A percentile compares a stretch with the other conserved stretches of the same genome.
These are phyloP conservation scores for Byasa hedistus DNA, from an alignment of 2,888 invertebrate genomes.

Conservation along the genomic window DNA sequence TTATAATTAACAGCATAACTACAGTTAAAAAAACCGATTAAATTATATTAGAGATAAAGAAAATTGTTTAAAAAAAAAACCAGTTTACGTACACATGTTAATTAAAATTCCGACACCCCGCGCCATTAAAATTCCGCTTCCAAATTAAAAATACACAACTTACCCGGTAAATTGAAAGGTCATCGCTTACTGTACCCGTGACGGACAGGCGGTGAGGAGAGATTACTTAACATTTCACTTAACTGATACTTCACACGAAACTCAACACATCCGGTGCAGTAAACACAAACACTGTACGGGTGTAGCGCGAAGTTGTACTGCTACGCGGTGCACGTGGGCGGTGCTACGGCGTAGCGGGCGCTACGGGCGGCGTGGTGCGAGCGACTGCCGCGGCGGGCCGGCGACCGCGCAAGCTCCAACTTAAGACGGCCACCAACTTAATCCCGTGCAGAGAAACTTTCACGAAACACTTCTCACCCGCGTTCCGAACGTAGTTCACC, in stretches of 20 bases:
- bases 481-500: conserved; percentile 24
- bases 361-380: conserved; percentile 58
- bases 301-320: conserved; percentile 5
- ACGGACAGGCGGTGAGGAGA: conserved; percentile 47
- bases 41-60: too few relatives aligned
- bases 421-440: conserved; percentile 46
- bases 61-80: too few relatives aligned
- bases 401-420: conserved; percentile 61
- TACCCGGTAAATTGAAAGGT: conserved; percentile 69
- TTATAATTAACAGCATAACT: too few relatives aligned
- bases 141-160: conserved; percentile 69
- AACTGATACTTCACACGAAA: conserved; percentile 45
- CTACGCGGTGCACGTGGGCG: background rate
- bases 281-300: conserved; percentile 35
- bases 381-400: conserved; percentile 55
- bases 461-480: conserved; percentile 42
- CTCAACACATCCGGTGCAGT: conserved; percentile 34
- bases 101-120: conserved; percentile 5
- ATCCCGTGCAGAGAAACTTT: conserved; percentile 52
- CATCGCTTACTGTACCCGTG: conserved; percentile 63
- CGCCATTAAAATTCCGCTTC: conserved; percentile 24
- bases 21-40: too few relatives aligned
- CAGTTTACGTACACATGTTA: conserved; percentile 4
- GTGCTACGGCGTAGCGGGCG: conserved; percentile 54
- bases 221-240: conserved; percentile 46